phyloP scores from a whole-genome alignment of 2,797 vertebrate genomes.

The Pseudocheirus occidentalis region DNA sequence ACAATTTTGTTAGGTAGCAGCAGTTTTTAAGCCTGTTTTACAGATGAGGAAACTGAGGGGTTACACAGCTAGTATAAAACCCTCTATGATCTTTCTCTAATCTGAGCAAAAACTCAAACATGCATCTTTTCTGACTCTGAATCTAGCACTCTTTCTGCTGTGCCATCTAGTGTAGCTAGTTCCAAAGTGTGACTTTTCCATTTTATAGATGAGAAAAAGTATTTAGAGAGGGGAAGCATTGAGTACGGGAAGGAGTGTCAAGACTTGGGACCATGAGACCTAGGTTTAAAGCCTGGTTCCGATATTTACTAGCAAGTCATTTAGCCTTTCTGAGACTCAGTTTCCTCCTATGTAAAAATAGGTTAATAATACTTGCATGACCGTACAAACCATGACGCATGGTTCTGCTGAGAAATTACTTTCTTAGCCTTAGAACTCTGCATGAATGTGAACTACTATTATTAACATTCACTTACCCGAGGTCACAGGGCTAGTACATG shows the following conservation, averaged over 20 bases:
- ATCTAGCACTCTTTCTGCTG: not conserved
- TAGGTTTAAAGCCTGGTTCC: not conserved
- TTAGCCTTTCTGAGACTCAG: not conserved
- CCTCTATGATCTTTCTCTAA: not conserved
- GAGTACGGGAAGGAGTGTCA: not conserved
- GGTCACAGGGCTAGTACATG: not conserved
- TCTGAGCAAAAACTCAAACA: not conserved
- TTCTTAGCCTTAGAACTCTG: not conserved
- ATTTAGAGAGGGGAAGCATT: not conserved
- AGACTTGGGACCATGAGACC: not conserved
- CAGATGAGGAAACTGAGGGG: not conserved
- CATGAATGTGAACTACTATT: not conserved
- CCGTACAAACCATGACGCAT: not conserved
- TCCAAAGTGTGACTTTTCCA: not conserved
- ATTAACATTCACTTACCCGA: not conserved
- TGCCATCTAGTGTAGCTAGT: not conserved
- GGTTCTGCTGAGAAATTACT: not conserved
- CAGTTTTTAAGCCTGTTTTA: not conserved
- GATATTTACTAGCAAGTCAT: not conserved
- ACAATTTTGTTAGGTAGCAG: not conserved
- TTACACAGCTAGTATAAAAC: not conserved
- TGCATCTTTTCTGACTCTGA: not conserved
- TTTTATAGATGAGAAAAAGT: not conserved
- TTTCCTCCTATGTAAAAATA: not conserved
- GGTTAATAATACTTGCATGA: not conserved